phyloP scores from a whole-genome alignment of 2,797 vertebrate species.

The Echeneis naucrates region DNA sequence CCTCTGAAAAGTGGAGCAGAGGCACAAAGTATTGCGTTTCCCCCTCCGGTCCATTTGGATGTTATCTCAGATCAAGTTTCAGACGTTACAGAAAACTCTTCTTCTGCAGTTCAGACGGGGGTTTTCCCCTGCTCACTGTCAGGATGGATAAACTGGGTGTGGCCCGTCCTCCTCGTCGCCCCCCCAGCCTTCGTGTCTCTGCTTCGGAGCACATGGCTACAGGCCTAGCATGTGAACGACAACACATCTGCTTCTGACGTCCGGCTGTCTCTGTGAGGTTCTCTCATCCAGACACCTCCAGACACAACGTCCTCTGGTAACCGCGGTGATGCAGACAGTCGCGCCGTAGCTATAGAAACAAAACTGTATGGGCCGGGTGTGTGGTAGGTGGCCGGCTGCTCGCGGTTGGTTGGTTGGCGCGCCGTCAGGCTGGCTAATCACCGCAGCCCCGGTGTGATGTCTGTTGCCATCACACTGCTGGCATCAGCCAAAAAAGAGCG shows the following conservation, averaged over 20 bases:
- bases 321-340: conserved; percentile 71
- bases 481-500: conserved; percentile 57
- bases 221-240: conserved; percentile 50
- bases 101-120: background rate
- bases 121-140: conserved; percentile 24
- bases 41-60: background rate
- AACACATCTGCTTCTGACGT: conserved; percentile 64
- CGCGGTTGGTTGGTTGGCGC: conserved; percentile 58
- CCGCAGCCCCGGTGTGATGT: conserved; percentile 70
- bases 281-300: conserved; percentile 59
- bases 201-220: conserved; percentile 26
- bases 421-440: conserved; percentile 61
- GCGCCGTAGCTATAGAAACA: conserved; percentile 69
- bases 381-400: conserved; percentile 69
- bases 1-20: no score
- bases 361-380: conserved; percentile 44
- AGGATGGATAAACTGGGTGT: conserved; percentile 27
- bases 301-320: conserved; percentile 62
- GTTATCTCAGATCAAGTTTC: background rate
- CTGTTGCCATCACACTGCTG: conserved; percentile 72
- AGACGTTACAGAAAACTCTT: background rate
- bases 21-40: background rate
- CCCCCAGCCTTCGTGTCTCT: conserved; percentile 12
- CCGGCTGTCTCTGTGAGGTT: conserved; percentile 52
- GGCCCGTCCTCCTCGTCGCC: conserved; percentile 1